Evolutionary conservation across 2,113 vertebrate genomes (phyloP).

Genomic region (Grantiella picta): DNA sequence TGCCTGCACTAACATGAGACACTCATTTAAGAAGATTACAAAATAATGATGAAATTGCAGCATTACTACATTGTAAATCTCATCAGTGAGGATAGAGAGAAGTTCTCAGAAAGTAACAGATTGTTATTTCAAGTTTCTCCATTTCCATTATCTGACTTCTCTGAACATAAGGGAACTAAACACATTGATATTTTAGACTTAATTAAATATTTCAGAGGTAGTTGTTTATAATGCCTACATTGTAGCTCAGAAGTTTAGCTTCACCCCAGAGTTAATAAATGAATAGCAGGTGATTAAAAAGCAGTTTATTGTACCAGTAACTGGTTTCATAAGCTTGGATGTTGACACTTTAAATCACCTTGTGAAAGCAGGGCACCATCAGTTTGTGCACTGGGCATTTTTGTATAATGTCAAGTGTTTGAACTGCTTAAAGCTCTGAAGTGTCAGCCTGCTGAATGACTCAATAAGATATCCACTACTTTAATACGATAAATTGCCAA

Average conservation of each 20-base stretch:
- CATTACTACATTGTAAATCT: slow-evolving; percentile 39
- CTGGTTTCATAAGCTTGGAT: neutral
- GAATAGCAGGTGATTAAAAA: neutral
- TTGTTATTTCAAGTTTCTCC: neutral
- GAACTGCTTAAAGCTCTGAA: neutral
- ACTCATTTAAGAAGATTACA: slow-evolving; percentile 61
- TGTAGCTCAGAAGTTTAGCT: neutral
- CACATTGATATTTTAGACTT: neutral
- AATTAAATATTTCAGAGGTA: neutral
- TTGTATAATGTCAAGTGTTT: neutral
- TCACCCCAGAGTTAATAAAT: neutral
- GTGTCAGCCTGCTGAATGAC: neutral
- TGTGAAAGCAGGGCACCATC: neutral
- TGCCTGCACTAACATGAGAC: slow-evolving; percentile 49
- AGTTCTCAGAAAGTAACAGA: neutral
- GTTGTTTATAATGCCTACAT: neutral
- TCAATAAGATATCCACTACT: neutral
- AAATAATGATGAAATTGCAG: slow-evolving; percentile 63
- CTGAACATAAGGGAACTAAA: neutral
- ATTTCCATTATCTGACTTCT: neutral
- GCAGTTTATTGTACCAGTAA: neutral
- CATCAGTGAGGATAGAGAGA: neutral
- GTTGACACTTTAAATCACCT: neutral
- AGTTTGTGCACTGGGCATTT: neutral
- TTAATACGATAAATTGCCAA: neutral